Conservation (phyloP, 2,797 vertebrate species). For the Girardinus metallicus region DNA sequence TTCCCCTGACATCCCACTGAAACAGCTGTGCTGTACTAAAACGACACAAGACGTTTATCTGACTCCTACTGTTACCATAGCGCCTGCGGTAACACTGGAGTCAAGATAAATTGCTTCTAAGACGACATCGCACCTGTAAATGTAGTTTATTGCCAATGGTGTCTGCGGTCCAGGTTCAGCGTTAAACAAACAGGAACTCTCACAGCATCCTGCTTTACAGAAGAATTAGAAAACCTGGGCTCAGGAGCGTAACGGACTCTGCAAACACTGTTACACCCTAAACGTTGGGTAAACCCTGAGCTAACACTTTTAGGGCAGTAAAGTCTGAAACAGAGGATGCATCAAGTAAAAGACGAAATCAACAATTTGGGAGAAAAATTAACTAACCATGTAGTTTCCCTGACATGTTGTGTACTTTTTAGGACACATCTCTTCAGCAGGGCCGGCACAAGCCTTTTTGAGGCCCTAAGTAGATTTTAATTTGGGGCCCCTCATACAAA, state of each 20-base stretch:
- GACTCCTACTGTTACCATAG: slow-evolving; percentile 12
- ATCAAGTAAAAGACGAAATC: slow-evolving; percentile 10
- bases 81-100: slow-evolving; percentile 4
- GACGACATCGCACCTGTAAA: slow-evolving; percentile 14
- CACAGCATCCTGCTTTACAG: slow-evolving; percentile 67
- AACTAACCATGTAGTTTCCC: not conserved
- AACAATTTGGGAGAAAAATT: not conserved
- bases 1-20: not conserved
- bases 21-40: slow-evolving; percentile 4
- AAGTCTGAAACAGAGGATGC: slow-evolving; percentile 14
- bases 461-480: too few species aligned
- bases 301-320: slow-evolving; percentile 45
- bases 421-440: not conserved
- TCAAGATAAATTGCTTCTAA: slow-evolving; percentile 12
- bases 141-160: slow-evolving; percentile 58
- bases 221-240: slow-evolving; percentile 44
- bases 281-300: slow-evolving; percentile 56
- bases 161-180: slow-evolving; percentile 32
- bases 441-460: too few species aligned
- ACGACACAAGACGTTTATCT: slow-evolving; percentile 11
- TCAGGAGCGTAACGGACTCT: slow-evolving; percentile 53
- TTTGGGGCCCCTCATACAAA: too few species aligned
- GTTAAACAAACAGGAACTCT: slow-evolving; percentile 73
- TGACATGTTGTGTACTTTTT: not conserved
- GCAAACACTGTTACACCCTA: slow-evolving; percentile 77